phyloP scores from a whole-genome alignment of 1,140 invertebrate genomes.

The Drosophila nigromelanica region DNA sequence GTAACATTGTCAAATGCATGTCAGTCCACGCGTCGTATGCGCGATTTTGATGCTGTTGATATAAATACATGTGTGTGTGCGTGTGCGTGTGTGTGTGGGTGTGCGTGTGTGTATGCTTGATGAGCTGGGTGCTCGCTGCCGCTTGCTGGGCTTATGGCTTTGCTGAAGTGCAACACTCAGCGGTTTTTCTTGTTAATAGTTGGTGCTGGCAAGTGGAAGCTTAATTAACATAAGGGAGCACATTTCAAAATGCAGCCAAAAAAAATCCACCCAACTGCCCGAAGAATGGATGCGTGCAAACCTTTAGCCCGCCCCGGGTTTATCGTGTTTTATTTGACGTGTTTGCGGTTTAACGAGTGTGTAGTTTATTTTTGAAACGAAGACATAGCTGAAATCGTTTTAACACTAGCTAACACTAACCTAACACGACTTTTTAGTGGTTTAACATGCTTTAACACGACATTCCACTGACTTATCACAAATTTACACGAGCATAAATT shows the following conservation, averaged over 20 bases:
- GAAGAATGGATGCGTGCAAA: constrained; percentile 64
- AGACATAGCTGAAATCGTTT: too few relatives aligned
- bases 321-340: not conserved
- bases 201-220: constrained; percentile 68
- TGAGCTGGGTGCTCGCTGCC: constrained; percentile 4
- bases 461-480: not conserved
- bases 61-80: not conserved
- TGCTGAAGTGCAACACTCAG: constrained; percentile 49
- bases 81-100: not conserved
- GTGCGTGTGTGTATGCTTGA: constrained; percentile 20
- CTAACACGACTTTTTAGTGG: too few relatives aligned
- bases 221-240: constrained; percentile 75
- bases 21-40: constrained; percentile 55
- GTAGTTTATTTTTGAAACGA: not conserved
- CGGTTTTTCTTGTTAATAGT: constrained; percentile 76
- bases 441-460: not conserved
- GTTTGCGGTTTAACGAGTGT: not conserved
- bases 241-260: constrained; percentile 40
- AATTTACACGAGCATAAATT: not conserved
- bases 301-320: constrained; percentile 52
- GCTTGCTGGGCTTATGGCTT: constrained; percentile 17
- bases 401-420: too few relatives aligned
- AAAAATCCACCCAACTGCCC: not conserved
- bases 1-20: constrained; percentile 46
- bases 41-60: constrained; percentile 37